Evolutionary conservation across 2,797 vertebrate species (phyloP), one percentile per base, ranked within the genome.

Genomic region (Eulemur coronatus): DNA sequence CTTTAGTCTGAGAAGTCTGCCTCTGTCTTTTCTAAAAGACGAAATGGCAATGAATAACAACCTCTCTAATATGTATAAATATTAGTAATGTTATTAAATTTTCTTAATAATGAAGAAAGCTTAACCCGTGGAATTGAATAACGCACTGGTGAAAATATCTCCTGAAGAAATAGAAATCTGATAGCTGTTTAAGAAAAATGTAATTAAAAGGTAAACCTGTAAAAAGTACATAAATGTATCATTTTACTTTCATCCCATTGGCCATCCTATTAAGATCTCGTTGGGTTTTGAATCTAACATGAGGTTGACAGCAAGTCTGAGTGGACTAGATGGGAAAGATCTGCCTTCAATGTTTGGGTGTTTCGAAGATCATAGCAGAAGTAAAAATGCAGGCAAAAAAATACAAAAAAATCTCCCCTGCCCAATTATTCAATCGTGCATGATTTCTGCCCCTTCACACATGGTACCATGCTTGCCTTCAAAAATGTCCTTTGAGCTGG

Each of bases 1-100:
- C 70, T 98, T 99, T 67, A 99, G 99, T 94, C 82, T 99, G 90
- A 98, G 99, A 6, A 98, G 98, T 26, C 98, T 99, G 76, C 99
- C 99, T 0, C 98, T 99, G 92, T 99, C 99, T 75, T 98, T 99
- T 61, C 98, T 99, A 92, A 99, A 99, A 97, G 99, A 99, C 0
- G 99, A 99, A 0, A 98, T 98, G 80, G 97, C 98, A 0, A 97
- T 98, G 59, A 99, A 99, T 2, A 99, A 99, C 18, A 90, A 98
- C 96, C 97, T 98, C 13, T 91, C 98, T 20, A 99, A 98, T 98
- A 55, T 97, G 0, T 99, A 99, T 0, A 99, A 13, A 61, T 13
- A 61, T 5, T 30, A 61, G 4, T 61, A 13, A 61, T 28, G 59
- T 61, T 61, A 61, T 30, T 61, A 99, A 94, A 98, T 99, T 95